These are phyloP conservation scores for Drosophila lacertosa DNA, from an alignment of 1,140 invertebrate genomes.

Conservation along the genomic window DNA sequence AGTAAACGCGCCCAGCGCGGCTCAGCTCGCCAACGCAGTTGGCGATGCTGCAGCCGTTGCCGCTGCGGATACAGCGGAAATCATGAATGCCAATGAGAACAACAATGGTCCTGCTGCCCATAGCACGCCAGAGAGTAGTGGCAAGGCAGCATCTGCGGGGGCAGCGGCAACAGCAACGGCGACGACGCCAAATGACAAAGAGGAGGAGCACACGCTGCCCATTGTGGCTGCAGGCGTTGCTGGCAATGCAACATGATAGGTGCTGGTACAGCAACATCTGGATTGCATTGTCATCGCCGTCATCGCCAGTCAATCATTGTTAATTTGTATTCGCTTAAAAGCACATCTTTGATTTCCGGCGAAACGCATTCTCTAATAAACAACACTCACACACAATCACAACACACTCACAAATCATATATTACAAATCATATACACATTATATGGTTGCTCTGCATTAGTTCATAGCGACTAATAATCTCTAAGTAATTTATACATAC, in stretches of 20 bases:
- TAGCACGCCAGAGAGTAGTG: constrained; percentile 32
- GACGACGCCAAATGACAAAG: constrained; percentile 18
- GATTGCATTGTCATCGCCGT: constrained; percentile 27
- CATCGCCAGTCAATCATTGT: constrained; percentile 56
- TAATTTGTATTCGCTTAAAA: constrained; percentile 48
- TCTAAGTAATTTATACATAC: constrained; percentile 76
- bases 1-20: constrained; percentile 25
- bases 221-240: constrained; percentile 11
- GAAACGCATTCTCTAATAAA: constrained; percentile 48
- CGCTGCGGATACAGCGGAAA: constrained; percentile 26
- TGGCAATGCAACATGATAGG: constrained; percentile 56
- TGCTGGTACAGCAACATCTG: constrained; percentile 15
- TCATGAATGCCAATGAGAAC: constrained; percentile 59
- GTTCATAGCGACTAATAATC: constrained; percentile 72
- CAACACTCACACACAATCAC: constrained; percentile 23
- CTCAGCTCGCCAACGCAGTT: constrained; percentile 33
- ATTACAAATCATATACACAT: constrained; percentile 21
- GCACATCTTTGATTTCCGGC: constrained; percentile 45
- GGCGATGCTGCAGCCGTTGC: constrained; percentile 14
- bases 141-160: constrained; percentile 19
- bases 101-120: constrained; percentile 68
- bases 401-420: constrained; percentile 40
- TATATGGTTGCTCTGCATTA: constrained; percentile 62
- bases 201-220: constrained; percentile 20
- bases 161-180: background rate